These are phyloP conservation scores for Hepsetus odoe DNA, from an alignment of 2,113 vertebrate species.

Conservation along the genomic window DNA sequence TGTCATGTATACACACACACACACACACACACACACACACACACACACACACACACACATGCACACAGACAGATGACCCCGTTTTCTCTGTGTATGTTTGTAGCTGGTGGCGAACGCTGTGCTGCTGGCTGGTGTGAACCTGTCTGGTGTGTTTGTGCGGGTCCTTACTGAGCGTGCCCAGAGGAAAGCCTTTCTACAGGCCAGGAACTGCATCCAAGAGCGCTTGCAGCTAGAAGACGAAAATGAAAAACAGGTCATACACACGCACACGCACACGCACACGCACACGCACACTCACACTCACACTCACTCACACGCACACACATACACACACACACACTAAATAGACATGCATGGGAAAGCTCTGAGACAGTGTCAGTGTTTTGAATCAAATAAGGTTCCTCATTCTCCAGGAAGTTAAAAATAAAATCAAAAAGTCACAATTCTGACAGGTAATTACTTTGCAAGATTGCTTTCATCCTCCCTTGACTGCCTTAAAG, in stretches of 20 bases:
- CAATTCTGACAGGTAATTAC: slow-evolving; percentile 79
- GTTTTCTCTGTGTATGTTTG: slow-evolving; percentile 60
- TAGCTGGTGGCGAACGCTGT: slow-evolving; percentile 94
- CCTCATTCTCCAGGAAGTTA: slow-evolving; percentile 64
- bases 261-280: neutral
- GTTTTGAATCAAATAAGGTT: slow-evolving; percentile 67
- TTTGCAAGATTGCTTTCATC: slow-evolving; percentile 75
- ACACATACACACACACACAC: slow-evolving; percentile 11
- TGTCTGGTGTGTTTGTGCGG: slow-evolving; percentile 93
- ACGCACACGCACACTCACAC: slow-evolving; percentile 10
- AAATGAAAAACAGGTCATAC: slow-evolving; percentile 97
- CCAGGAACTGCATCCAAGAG: slow-evolving; percentile 94
- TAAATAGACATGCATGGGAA: neutral
- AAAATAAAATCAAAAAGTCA: slow-evolving; percentile 67
- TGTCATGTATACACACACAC: slow-evolving; percentile 38
- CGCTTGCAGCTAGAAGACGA: slow-evolving; percentile 93
- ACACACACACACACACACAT: slow-evolving; percentile 29
- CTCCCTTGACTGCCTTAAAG: slow-evolving; percentile 68
- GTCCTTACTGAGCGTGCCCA: slow-evolving; percentile 93
- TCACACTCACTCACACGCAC: neutral
- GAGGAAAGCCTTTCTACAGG: slow-evolving; percentile 94
- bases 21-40: slow-evolving; percentile 34
- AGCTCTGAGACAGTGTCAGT: neutral
- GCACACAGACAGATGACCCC: slow-evolving; percentile 34
- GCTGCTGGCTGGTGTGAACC: slow-evolving; percentile 93